phyloP scores from a whole-genome alignment of 2,797 vertebrate genomes.

The Scyliorhinus canicula region DNA sequence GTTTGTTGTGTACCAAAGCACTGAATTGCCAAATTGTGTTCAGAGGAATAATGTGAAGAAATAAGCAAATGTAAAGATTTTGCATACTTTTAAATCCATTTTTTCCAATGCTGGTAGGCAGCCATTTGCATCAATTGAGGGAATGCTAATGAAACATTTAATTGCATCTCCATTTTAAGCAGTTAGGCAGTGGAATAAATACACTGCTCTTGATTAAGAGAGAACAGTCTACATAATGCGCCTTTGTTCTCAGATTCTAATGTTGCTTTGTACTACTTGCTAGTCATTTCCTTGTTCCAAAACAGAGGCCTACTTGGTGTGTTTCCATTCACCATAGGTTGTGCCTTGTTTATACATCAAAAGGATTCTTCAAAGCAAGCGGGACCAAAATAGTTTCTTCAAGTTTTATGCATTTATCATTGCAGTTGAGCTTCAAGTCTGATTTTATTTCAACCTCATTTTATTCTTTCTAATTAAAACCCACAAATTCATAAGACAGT shows the following conservation, averaged over 20 bases:
- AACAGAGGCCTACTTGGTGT: background rate
- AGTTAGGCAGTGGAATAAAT: background rate
- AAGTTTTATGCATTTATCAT: background rate
- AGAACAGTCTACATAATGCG: background rate
- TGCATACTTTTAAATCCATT: background rate
- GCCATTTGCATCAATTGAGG: background rate
- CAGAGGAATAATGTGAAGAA: background rate
- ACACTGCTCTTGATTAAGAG: background rate
- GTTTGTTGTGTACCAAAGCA: background rate
- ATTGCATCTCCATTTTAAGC: background rate
- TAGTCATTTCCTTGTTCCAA: no score
- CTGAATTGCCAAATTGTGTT: background rate
- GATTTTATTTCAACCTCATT: background rate
- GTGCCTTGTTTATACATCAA: background rate
- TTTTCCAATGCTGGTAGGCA: background rate
- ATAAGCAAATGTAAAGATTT: background rate
- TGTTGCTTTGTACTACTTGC: background rate
- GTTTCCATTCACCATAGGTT: background rate
- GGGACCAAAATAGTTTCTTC: background rate
- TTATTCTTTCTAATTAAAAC: background rate
- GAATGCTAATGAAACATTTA: conserved; percentile 9
- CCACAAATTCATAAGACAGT: background rate
- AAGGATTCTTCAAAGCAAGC: background rate
- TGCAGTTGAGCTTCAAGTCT: background rate
- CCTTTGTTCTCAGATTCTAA: background rate